Evolutionary conservation across 2,797 vertebrate species (phyloP), one percentile per base, ranked within the genome.

Genomic region (Euthynnus affinis): DNA sequence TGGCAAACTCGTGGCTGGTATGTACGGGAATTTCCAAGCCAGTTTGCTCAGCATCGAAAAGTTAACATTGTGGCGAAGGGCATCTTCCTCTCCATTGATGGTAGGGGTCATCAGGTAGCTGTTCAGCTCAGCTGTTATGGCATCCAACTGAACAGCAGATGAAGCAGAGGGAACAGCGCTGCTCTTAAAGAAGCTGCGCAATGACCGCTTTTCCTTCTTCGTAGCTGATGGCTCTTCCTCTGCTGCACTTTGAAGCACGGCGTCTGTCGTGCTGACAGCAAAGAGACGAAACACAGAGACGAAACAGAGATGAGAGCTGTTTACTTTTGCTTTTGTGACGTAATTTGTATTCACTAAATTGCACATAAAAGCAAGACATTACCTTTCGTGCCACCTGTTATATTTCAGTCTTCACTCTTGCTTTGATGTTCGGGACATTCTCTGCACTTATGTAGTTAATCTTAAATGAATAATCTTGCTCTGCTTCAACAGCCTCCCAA

Each of bases 401-500:
- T 34, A 12, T 46, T 46, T 63, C 42, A 22, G 22, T 63, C 60
- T 63, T 63, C 60, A 27, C 60, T 27, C 62, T 49, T 17, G 25
- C 61, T 48, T 64, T 64, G 44, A 32, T 49, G 17, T 52, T 46
- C 22, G 6, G 5, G 63, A 65, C 5, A 18, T 51, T 34, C 15
- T 49, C 46, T 55, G 40, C 9, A 22, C 74, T 84, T 13, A 63
- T 85, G 49, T 74, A 75, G 32, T 22, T 23, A 9, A 6, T 60
- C 56, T 79, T 76, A 44, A 85, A 82, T 40, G 37, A 37, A 10
- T 37, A 37, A 37, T 37, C 37, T 37, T 37, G 37, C 37, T 37
- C 37, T 37, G 37, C 9, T 32, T 5, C 29, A 32, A 32, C 29
- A 32, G 5, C 29, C 29, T 37, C 9, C 37, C 37, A 37, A 37